Evolutionary conservation across 2,797 vertebrate species (phyloP), one percentile per base, ranked within the genome.

Genomic region (Thamnophis elegans): DNA sequence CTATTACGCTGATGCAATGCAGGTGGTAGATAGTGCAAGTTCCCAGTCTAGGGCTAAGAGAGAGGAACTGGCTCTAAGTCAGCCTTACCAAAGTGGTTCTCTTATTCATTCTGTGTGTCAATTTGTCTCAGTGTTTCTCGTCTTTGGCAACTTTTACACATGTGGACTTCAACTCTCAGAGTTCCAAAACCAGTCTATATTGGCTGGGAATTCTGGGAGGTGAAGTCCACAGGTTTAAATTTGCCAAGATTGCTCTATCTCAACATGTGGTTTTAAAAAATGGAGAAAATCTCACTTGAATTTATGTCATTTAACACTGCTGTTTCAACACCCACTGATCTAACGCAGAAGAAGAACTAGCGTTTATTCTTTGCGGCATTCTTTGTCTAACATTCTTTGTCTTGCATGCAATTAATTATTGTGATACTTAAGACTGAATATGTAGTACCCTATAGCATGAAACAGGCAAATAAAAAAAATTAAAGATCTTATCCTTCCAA

Each of bases 201-300:
- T 73, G 65, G 32, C n/a, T 73, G 65, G n/a, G 65, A 73, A 73
- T 73, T 73, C 65, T 32, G n/a, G 65, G n/a, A 73, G n/a, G 7
- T 73, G 65, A 73, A 68, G 14, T 68, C 65, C 6, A 68, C 65
- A 68, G n/a, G 14, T 36, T 73, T 20, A 36, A 73, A 18, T 7
- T 36, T 18, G 16, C 16, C 32, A 73, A 36, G 7, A 6, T 73
- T 18, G 16, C 8, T 42, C 36, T 42, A 42, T 82, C 4, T 94
- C 90, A 96, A 94, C 93, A 92, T 93, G 51, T 92, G 95, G 59
- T 87, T 97, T 96, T 96, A 96, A 94, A 94, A 97, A 94, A 96
- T 97, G 92, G 93, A 96, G 93, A 96, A 94, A 82, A 96, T 97
- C 97, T 97, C 95, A 95, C 93, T 96, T 97, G 96, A 96, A 97